Percentiles rank a stretch among this genome's conserved stretches.
Evolutionary conservation across 2,113 vertebrate genomes (phyloP).

Genomic region (Podilymbus podiceps): DNA sequence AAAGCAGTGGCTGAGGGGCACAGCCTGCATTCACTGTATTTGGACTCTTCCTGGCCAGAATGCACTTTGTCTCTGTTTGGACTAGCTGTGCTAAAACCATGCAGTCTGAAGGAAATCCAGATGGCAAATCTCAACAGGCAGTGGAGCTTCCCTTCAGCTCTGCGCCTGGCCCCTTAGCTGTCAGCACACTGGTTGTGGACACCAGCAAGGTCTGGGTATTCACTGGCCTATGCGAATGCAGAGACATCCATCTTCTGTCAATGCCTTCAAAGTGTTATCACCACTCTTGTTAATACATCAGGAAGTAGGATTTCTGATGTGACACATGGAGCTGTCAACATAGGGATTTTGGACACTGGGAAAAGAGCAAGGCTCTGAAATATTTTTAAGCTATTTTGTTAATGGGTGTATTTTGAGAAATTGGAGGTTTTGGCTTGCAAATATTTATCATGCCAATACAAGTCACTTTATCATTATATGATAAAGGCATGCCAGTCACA

Average conservation of each 20-base stretch:
- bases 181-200: not conserved
- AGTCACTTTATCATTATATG: not conserved
- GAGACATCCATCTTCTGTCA: not conserved
- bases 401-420: not conserved
- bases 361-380: not conserved
- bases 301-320: not conserved
- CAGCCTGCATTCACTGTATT: not conserved
- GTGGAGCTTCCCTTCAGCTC: not conserved
- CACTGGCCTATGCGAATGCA: not conserved
- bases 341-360: not conserved
- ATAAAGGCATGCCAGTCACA: not conserved
- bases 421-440: not conserved
- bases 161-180: not conserved
- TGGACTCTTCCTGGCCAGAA: not conserved
- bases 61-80: not conserved
- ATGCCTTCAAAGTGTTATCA: not conserved
- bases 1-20: not conserved
- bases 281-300: not conserved
- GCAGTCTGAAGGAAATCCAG: not conserved
- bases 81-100: not conserved
- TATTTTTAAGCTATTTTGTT: not conserved
- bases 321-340: not conserved
- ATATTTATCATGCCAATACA: not conserved
- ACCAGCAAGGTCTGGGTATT: not conserved
- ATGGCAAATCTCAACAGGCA: not conserved